Conservation (phyloP, 1,140 invertebrate species). For the Elysia chlorotica region DNA sequence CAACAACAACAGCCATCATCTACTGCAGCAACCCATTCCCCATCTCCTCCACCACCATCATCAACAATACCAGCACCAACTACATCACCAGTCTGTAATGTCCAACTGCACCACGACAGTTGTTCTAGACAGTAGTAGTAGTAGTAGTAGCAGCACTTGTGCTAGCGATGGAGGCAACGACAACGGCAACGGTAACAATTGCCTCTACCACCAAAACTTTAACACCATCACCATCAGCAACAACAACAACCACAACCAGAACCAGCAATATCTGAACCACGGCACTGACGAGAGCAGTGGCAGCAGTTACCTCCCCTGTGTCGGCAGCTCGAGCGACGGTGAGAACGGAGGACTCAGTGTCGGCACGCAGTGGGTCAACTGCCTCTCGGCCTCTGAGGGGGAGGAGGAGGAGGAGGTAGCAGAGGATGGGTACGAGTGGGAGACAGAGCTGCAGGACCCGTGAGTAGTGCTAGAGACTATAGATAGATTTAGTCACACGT, state of each 20-base stretch:
- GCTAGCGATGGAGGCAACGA: neutral
- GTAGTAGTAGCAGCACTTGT: no score
- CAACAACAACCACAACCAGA: neutral
- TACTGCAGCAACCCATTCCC: conserved; percentile 7
- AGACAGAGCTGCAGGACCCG: conserved; percentile 77
- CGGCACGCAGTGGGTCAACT: no score
- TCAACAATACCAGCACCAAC: neutral
- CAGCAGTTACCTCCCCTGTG: conserved; percentile 24
- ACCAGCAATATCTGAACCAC: conserved; percentile 6
- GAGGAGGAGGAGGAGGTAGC: conserved; percentile 42
- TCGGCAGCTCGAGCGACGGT: conserved; percentile 16
- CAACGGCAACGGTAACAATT: neutral
- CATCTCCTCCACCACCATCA: neutral
- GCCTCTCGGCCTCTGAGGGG: no score
- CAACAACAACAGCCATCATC: neutral
- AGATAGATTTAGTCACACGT: no score
- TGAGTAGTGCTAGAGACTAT: no score
- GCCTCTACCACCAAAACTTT: neutral
- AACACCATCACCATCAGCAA: neutral
- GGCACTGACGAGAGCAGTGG: no score
- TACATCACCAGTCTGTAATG: neutral
- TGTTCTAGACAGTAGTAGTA: no score
- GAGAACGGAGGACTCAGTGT: no score
- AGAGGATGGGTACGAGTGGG: conserved; percentile 65
- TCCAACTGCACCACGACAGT: conserved; percentile 8